Percentiles rank a stretch among this genome's conserved stretches.
Evolutionary conservation across 2,888 invertebrate genomes (phyloP).

Genomic region (Drepana falcataria): DNA sequence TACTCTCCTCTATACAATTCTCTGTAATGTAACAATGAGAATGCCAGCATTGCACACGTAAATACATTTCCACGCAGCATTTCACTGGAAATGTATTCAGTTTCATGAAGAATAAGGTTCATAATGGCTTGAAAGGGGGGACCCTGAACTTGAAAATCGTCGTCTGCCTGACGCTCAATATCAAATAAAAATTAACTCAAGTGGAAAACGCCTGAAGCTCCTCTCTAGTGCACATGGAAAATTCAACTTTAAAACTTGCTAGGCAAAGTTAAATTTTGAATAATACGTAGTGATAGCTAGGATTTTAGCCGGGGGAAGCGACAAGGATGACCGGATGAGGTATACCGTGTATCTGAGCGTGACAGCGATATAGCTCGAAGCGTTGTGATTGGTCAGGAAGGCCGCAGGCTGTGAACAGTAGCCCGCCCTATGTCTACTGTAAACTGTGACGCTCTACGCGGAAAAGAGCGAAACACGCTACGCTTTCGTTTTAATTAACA

Average conservation of each 20-base stretch:
- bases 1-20: constrained; percentile 12
- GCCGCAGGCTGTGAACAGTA: constrained; percentile 79
- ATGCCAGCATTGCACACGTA: constrained; percentile 75
- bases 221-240: constrained; percentile 26
- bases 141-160: constrained; percentile 79
- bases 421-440: constrained; percentile 80
- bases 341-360: constrained; percentile 36
- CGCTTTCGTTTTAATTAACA: constrained; percentile 7
- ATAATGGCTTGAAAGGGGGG: constrained; percentile 56
- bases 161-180: constrained; percentile 77
- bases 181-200: constrained; percentile 68
- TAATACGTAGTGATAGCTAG: constrained; percentile 47
- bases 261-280: constrained; percentile 39
- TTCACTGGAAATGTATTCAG: constrained; percentile 52
- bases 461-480: constrained; percentile 45
- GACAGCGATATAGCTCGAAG: constrained; percentile 72
- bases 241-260: constrained; percentile 33
- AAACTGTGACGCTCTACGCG: constrained; percentile 57
- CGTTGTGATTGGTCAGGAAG: constrained; percentile 80
- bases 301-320: constrained; percentile 75
- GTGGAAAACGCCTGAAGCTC: constrained; percentile 57
- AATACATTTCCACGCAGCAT: constrained; percentile 63
- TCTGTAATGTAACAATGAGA: constrained; percentile 75
- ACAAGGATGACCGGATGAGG: constrained; percentile 54
- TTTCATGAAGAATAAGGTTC: constrained; percentile 53